Evolutionary conservation across 35 echinoderm and acorn worm species (phyloP).

Genomic region (Lytechinus variegatus): DNA sequence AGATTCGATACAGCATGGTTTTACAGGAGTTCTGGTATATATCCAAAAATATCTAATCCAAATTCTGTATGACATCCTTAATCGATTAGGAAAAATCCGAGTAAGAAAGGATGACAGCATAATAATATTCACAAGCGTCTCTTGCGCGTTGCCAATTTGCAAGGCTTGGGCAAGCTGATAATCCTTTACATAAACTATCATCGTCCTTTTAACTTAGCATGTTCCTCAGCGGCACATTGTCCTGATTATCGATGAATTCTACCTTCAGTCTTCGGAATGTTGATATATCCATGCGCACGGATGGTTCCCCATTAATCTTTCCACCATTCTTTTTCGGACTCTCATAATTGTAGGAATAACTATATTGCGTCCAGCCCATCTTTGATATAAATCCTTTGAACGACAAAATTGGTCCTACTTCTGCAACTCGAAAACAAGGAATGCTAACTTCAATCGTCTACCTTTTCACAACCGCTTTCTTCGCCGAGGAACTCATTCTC

Average conservation of each 20-base stretch:
- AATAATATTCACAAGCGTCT: background rate
- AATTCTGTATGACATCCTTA: background rate
- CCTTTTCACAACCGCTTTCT: background rate
- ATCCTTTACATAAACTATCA: background rate
- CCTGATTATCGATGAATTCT: background rate
- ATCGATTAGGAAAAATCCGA: background rate
- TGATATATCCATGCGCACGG: constrained; percentile 29
- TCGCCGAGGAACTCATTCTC: background rate
- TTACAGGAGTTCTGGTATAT: background rate
- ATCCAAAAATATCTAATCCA: background rate
- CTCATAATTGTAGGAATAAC: constrained; percentile 15
- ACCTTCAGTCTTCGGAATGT: constrained; percentile 30
- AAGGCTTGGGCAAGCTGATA: background rate
- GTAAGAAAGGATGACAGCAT: background rate
- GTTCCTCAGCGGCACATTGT: background rate
- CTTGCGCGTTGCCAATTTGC: background rate
- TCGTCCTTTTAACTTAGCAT: too few relatives aligned
- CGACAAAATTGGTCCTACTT: background rate
- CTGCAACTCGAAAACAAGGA: background rate
- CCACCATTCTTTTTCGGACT: background rate
- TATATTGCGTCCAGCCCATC: constrained; percentile 32
- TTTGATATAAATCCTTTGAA: background rate
- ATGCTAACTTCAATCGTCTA: background rate
- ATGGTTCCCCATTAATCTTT: background rate
- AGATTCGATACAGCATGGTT: background rate